Evolutionary conservation across 2,888 invertebrate species (phyloP).

Genomic region (Nephrotoma flavescens): DNA sequence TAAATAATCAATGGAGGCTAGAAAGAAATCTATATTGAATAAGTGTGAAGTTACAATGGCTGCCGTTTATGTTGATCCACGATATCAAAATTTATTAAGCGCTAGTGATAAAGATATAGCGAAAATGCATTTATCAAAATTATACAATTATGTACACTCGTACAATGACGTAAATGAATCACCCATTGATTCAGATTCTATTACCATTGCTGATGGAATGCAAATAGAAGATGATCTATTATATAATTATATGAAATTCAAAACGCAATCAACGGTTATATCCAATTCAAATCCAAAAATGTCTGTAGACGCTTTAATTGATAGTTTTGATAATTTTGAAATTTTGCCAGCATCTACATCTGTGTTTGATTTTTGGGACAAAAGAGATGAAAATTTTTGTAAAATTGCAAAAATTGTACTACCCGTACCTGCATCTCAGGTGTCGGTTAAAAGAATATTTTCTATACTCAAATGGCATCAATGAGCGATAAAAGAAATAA

Average conservation of each 20-base stretch:
- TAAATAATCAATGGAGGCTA: background rate
- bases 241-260: background rate
- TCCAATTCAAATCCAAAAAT: background rate
- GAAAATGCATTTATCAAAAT: background rate
- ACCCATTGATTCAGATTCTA: background rate
- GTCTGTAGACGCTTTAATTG: background rate
- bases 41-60: background rate
- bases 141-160: background rate
- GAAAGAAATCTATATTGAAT: background rate
- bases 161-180: background rate
- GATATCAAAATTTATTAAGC: no score
- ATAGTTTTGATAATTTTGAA: background rate
- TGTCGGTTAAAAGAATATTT: background rate
- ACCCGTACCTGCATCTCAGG: background rate
- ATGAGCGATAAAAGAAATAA: background rate
- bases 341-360: background rate
- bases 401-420: background rate
- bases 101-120: background rate
- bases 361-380: no score
- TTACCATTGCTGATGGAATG: background rate
- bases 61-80: conserved; percentile 3
- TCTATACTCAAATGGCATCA: background rate
- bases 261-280: background rate
- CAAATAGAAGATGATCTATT: background rate
- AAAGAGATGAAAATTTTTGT: background rate